Evolutionary conservation across 2,113 vertebrate species (phyloP).

Genomic region (Pontoporia blainvillei): DNA sequence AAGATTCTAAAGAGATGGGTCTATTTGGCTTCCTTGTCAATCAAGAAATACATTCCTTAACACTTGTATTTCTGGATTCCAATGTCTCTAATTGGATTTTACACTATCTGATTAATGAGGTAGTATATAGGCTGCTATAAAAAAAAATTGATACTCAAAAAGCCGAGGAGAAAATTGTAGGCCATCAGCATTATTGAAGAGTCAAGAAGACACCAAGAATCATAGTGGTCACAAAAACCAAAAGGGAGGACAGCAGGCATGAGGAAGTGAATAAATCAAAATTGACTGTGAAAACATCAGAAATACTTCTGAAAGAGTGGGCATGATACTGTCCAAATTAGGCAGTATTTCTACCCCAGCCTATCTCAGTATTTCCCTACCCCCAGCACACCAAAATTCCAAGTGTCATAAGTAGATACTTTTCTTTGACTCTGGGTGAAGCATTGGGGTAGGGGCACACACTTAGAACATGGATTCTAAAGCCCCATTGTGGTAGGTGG

Average conservation of each 20-base stretch:
- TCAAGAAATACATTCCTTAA: conserved; percentile 89
- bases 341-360: neutral
- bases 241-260: neutral
- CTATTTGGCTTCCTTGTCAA: conserved; percentile 89
- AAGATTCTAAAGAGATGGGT: conserved; percentile 89
- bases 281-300: neutral
- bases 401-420: neutral
- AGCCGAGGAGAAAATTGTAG: conserved; percentile 77
- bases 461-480: neutral
- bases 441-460: neutral
- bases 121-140: conserved; percentile 84
- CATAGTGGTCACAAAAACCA: conserved; percentile 58
- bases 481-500: neutral
- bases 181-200: conserved; percentile 78
- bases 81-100: conserved; percentile 88
- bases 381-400: neutral
- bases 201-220: conserved; percentile 72
- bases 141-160: conserved; percentile 79
- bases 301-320: neutral
- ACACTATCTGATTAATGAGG: conserved; percentile 86
- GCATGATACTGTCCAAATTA: neutral
- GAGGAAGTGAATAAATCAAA: neutral
- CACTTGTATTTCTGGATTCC: conserved; percentile 89
- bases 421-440: neutral
- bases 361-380: neutral